Evolutionary conservation across 2,113 vertebrate species (phyloP).

Genomic region (Antechinus stuartii): DNA sequence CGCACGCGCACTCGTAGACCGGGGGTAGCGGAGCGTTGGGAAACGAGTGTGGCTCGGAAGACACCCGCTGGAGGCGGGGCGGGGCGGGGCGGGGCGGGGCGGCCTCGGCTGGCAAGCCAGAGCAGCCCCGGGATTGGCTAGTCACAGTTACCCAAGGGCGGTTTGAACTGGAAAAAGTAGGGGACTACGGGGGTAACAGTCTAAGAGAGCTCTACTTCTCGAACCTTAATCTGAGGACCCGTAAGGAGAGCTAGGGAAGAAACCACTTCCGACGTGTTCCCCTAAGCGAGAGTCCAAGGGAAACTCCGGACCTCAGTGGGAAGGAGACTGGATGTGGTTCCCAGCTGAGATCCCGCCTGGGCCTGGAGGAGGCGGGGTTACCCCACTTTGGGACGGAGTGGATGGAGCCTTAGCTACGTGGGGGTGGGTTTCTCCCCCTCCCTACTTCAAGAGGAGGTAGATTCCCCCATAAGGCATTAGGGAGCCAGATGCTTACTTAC

Average conservation of each 20-base stretch:
- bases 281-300: too few relatives aligned
- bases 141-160: background rate
- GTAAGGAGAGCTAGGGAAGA: background rate
- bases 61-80: background rate
- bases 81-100: too few relatives aligned
- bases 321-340: too few relatives aligned
- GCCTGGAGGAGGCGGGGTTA: background rate
- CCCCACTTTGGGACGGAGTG: background rate
- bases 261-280: background rate
- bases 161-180: too few relatives aligned
- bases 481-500: too few relatives aligned
- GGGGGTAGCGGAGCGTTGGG: too few relatives aligned
- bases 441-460: background rate
- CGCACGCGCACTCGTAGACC: too few relatives aligned
- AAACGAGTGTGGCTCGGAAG: too few relatives aligned
- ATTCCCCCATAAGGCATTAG: background rate
- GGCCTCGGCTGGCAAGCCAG: background rate
- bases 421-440: background rate
- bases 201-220: accelerated
- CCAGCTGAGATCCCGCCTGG: too few relatives aligned
- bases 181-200: too few relatives aligned
- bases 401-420: background rate
- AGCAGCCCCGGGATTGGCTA: background rate
- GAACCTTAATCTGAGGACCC: background rate
- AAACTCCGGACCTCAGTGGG: background rate